phyloP scores from a whole-genome alignment of 37 sponge, comb jelly and placozoan genomes.

The Spongia lamella region DNA sequence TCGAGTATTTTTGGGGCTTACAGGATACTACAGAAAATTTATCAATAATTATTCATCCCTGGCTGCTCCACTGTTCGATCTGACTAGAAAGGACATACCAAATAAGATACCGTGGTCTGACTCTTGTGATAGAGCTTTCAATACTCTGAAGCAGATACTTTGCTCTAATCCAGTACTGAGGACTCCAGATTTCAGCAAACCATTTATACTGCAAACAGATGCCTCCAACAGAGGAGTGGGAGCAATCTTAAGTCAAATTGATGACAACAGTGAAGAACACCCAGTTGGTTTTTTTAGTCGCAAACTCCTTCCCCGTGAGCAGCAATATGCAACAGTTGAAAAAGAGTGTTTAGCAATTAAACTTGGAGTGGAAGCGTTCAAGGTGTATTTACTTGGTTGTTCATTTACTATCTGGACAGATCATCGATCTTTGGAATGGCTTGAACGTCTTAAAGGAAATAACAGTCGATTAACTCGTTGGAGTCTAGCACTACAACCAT shows the following conservation, averaged over 20 bases:
- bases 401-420: constrained; percentile 40
- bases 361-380: constrained; percentile 3
- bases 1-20: constrained; percentile 40
- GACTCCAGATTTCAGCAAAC: constrained; percentile 14
- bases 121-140: constrained; percentile 20
- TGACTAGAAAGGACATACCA: constrained; percentile 30
- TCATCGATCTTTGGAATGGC: constrained; percentile 45
- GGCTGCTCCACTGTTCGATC: constrained; percentile 23
- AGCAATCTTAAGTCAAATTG: constrained; percentile 49
- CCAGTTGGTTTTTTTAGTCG: constrained; percentile 47
- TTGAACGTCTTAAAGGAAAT: constrained; percentile 43
- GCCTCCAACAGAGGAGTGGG: constrained; percentile 49
- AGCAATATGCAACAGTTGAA: constrained; percentile 33
- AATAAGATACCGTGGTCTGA: constrained; percentile 21
- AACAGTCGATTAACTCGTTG: constrained; percentile 31
- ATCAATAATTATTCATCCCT: constrained; percentile 37
- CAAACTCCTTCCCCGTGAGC: constrained; percentile 40
- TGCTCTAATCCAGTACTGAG: constrained; percentile 27
- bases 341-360: constrained; percentile 42
- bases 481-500: constrained; percentile 36
- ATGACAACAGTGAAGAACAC: constrained; percentile 36
- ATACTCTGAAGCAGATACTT: constrained; percentile 25
- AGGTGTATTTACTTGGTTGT: constrained; percentile 32
- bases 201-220: constrained; percentile 50
- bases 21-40: constrained; percentile 51